Base-by-base conservation (phyloP, 2,797 vertebrate genomes). In the Falco concolor region DNA sequence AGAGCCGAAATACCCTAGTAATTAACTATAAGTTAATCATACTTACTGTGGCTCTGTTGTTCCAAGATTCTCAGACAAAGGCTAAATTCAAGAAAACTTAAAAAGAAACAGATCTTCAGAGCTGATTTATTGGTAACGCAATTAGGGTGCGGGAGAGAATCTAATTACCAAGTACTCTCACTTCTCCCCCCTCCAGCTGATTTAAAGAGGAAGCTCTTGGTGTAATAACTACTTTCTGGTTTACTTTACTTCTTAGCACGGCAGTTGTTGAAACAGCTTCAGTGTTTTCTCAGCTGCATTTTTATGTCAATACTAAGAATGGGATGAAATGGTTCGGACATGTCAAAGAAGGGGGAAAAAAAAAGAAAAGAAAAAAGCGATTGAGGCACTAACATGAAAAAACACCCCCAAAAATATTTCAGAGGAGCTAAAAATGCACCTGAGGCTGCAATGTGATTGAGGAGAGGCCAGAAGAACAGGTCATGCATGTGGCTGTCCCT, bases 381-480 rank as follows among this genome's bases (percentile, higher is more conserved):
- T 44, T 42, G 49, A 87, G 72, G 54, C 30, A n/a, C 30, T 38
- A 64, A 80, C 3, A 4, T 86, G 69, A 61, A 83, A 60, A 50
- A 88, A 74, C 68, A 16, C 42, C 86, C 87, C 88, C 81, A n/a
- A 79, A 92, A 78, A 50, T 49, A 87, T 92, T 89, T 92, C 68
- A 68, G 85, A 78, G 36, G 63, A 96, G 77, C 22, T 81, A 75
- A 96, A 97, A 95, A 84, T 69, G 80, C 87, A 72, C 83, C 74
- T 40, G 85, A 84, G 59, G 89, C 86, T 94, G 77, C 50, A 65
- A 32, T 30, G 30, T 59, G 91, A 56, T 85, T 93, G 84, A 84
- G 69, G 75, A 95, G 89, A 95, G 98, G 96, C 97, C 96, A 98
- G 97, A 98, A 95, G 92, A 98, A 97, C 97, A 98, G 98, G 97